A percentile compares a stretch with the other conserved stretches of the same genome.
These are phyloP conservation scores for Ophthalmolycus amberensis DNA, from an alignment of 2,113 vertebrate species.

Conservation along the genomic window DNA sequence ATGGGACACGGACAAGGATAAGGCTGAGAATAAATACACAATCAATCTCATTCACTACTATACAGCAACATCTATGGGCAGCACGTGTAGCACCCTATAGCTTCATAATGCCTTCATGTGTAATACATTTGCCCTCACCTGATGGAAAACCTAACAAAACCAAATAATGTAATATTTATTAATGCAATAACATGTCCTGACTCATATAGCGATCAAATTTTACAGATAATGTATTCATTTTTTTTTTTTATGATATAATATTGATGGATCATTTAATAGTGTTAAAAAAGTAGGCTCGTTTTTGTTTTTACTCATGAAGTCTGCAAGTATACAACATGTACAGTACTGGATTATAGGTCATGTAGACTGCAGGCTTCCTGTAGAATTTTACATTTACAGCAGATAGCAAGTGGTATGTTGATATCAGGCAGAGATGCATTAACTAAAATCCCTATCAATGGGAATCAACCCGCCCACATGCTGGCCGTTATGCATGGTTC, in stretches of 20 bases:
- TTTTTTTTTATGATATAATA: neutral
- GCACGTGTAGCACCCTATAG: neutral
- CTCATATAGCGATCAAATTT: neutral
- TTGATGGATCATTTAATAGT: neutral
- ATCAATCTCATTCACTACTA: neutral
- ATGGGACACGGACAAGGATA: neutral
- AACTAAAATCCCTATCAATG: neutral
- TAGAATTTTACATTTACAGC: neutral
- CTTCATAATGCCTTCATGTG: neutral
- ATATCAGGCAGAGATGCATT: neutral
- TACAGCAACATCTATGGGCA: conserved; percentile 8
- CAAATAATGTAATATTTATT: neutral
- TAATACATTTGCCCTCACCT: neutral
- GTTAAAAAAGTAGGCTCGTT: neutral
- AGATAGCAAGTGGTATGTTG: neutral
- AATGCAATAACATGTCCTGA: neutral
- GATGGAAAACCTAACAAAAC: neutral
- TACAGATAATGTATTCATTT: neutral
- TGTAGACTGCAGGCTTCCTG: neutral
- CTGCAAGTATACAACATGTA: neutral
- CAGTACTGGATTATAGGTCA: neutral
- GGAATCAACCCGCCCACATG: neutral
- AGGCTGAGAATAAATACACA: neutral
- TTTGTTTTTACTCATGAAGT: neutral
- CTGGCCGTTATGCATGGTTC: neutral